Evolutionary conservation across 2,113 vertebrate species (phyloP).

Genomic region (Martes martes): DNA sequence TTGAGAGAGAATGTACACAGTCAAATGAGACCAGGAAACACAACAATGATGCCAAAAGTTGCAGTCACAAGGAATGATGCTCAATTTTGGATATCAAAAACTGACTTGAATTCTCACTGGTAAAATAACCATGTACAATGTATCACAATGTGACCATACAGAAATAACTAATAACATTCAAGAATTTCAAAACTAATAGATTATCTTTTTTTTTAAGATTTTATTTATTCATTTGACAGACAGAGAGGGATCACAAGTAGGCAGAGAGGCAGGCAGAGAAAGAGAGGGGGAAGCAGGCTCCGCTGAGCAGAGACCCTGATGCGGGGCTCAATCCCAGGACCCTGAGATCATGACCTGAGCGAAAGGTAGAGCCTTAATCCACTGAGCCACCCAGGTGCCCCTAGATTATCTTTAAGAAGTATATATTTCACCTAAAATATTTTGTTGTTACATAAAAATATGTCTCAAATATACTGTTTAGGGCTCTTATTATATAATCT

Average conservation of each 20-base stretch:
- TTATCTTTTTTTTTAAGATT: background rate
- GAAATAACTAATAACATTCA: background rate
- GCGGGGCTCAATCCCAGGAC: no score
- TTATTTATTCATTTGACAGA: no score
- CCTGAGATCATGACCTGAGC: no score
- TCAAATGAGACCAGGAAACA: background rate
- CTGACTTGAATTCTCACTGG: background rate
- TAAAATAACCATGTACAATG: slow-evolving; percentile 12
- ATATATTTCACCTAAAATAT: slow-evolving; percentile 5
- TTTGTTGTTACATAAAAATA: slow-evolving; percentile 24
- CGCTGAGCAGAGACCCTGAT: no score
- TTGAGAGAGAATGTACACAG: background rate
- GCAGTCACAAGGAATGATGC: background rate
- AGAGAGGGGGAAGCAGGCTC: no score
- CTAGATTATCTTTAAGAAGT: background rate
- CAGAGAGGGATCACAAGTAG: no score
- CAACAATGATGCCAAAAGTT: background rate
- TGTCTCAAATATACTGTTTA: background rate
- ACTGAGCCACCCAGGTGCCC: no score
- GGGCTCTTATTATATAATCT: background rate
- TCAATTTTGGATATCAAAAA: slow-evolving; percentile 21
- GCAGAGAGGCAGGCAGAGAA: no score
- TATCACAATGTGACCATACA: background rate
- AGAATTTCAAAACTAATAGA: background rate
- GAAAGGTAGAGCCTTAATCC: no score